phyloP scores from a whole-genome alignment of 2,888 invertebrate genomes.

The Macrostomum cliftonense region DNA sequence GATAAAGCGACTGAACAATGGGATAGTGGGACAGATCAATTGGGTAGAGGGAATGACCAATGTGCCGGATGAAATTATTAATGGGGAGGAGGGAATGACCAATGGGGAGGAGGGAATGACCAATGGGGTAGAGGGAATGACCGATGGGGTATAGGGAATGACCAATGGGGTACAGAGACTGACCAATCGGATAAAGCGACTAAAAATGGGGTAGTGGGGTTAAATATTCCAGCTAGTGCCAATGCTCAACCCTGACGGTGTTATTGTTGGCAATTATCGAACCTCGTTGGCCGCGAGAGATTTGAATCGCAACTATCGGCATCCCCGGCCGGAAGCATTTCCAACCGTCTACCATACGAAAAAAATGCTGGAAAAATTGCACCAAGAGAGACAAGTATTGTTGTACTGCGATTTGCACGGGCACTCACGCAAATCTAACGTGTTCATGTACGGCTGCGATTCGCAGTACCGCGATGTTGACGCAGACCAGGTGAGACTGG shows the following conservation, averaged over 20 bases:
- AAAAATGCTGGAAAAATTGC: constrained; percentile 23
- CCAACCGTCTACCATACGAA: constrained; percentile 33
- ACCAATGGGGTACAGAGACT: too few relatives aligned
- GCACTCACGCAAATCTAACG: constrained; percentile 34
- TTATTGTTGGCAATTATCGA: constrained; percentile 37
- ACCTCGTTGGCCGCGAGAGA: constrained; percentile 31
- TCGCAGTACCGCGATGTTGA: constrained; percentile 16
- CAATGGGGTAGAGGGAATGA: too few relatives aligned
- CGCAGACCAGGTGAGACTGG: constrained; percentile 8
- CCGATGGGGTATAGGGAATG: too few relatives aligned
- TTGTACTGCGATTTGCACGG: constrained; percentile 36
- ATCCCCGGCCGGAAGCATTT: constrained; percentile 29
- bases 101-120: too few relatives aligned
- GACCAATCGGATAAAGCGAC: too few relatives aligned
- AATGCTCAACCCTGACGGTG: constrained; percentile 37
- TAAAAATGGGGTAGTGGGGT: too few relatives aligned
- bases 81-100: too few relatives aligned
- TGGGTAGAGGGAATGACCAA: too few relatives aligned
- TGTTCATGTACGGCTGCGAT: constrained; percentile 37
- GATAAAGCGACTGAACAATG: too few relatives aligned
- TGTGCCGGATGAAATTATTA: too few relatives aligned
- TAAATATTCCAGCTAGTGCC: constrained; percentile 30
- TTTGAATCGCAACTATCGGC: constrained; percentile 33
- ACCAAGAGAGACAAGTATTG: constrained; percentile 4
- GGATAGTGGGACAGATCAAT: too few relatives aligned